Percentiles rank a stretch among this genome's conserved stretches.
Conservation (phyloP, 2,888 invertebrate genomes). For the Cyrtodaria siliqua region DNA sequence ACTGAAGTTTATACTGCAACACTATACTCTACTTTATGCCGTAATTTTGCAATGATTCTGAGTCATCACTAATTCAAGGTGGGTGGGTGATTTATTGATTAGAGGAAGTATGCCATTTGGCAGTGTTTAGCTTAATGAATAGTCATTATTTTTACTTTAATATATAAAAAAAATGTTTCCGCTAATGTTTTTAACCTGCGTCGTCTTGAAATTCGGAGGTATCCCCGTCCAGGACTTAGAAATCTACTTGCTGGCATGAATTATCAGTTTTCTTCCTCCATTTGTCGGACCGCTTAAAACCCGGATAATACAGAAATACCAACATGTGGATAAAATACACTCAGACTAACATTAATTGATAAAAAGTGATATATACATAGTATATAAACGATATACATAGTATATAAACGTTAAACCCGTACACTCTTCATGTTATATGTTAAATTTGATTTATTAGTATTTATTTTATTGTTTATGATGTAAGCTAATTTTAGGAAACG, state of each 20-base stretch:
- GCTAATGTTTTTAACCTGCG: slow-evolving; percentile 26
- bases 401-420: background rate
- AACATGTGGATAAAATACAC: background rate
- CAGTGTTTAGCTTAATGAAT: no score
- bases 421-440: no score
- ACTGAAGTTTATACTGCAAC: no score
- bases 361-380: background rate
- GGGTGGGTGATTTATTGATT: no score
- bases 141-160: no score
- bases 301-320: slow-evolving; percentile 14
- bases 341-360: background rate
- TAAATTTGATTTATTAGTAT: background rate
- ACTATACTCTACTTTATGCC: no score
- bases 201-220: slow-evolving; percentile 54
- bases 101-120: no score
- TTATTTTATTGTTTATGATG: slow-evolving; percentile 22
- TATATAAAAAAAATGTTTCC: background rate
- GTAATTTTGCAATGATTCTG: no score
- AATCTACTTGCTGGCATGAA: slow-evolving; percentile 58
- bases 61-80: no score
- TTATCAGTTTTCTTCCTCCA: slow-evolving; percentile 57
- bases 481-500: slow-evolving; percentile 49
- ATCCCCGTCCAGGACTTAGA: slow-evolving; percentile 55
- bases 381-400: background rate
- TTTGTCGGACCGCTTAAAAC: slow-evolving; percentile 42